Base-by-base conservation (phyloP, 2,797 vertebrate genomes). In the Salarias fasciatus region DNA sequence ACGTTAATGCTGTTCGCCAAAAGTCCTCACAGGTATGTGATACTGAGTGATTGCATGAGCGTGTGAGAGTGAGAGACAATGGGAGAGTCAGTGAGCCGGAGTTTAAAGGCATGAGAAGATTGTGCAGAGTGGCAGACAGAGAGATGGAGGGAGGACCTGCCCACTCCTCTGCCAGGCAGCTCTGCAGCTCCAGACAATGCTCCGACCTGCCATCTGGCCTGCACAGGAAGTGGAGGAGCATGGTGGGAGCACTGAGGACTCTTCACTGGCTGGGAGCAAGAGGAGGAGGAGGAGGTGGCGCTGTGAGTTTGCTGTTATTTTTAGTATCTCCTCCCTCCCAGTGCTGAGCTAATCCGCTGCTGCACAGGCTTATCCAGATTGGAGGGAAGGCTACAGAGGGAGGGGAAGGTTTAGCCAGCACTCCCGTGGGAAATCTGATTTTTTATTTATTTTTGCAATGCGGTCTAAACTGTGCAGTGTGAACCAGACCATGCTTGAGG, bases 261-360 rank as follows among this genome's bases (percentile, higher is more conserved):
- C 77, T 81, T n/a, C 57, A 66, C 0, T 46, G 63, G 59, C 74
- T 38, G 8, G 45, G 49, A 52, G 51, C 24, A 65, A 66, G 9
- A 69, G 76, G 69, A 70, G 67, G 66, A 60, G 67, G 31, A 2
- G 33, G 33, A 9, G 33, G 33, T 3, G 18, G 45, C 40, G 24
- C 69, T 60, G 77, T 76, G 75, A 85, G 77, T 83, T 59, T 52
- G 67, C 45, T 47, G 82, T 81, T 87, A 87, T 87, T 87, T 85
- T 87, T 87, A 86, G 80, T 76, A 43, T 46, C 61, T 51, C 56
- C 65, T 57, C 63, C 69, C 63, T 60, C 69, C 63, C 9, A 45
- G 56, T 18, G 24, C 64, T 47, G 15, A 15, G 55, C 64, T 85
- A 82, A 85, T 82, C 82, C 64, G 14, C 67, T 18, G 4, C 53